Base-by-base conservation (phyloP, 2,113 vertebrate genomes). In the Larimichthys crocea region DNA sequence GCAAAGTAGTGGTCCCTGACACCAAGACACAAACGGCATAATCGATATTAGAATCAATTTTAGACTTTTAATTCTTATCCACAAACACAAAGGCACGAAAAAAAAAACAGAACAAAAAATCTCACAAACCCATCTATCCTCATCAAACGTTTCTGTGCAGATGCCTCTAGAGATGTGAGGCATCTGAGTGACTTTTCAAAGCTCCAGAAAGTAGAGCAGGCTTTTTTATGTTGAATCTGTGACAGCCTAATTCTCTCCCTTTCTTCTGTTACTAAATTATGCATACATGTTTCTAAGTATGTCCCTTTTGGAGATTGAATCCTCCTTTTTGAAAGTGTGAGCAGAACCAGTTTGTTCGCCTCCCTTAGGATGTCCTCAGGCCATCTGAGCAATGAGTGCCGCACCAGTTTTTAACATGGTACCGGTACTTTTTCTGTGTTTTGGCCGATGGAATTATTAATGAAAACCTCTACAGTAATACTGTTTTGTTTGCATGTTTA, bases 181-280 rank as follows among this genome's bases (percentile, higher is more conserved):
- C 71, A 60, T 81, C 73, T 0, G 22, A 76, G 64, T 48, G 53
- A 76, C 74, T 86, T 82, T 82, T 87, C 61, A 80, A 74, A 86
- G 83, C 74, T 42, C 1, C 10, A 53, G 66, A 78, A 92, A 87
- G 73, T 87, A 42, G 92, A 87, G 57, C 83, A 74, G 59, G 15
- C 44, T 75, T 76, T 77, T 76, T 83, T 82, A 56, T 73, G 67
- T 81, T 1, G 24, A 73, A 86, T 84, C 77, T 74, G 75, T 83
- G 67, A 61, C 74, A 55, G 50, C 70, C 82, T 59, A 49, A 66
- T 83, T 86, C 64, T 67, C 24, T 20, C 19, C 20, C 11, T 69
- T 44, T 85, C 50, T 69, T 64, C 59, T 29, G 0, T 72, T 9
- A 46, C 70, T 91, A 42, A 89, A 87, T 92, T 85, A 87, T 91